Evolutionary conservation across 1,140 invertebrate species (phyloP), one percentile per base, ranked within the genome.

Genomic region (Coboldia fuscipes): DNA sequence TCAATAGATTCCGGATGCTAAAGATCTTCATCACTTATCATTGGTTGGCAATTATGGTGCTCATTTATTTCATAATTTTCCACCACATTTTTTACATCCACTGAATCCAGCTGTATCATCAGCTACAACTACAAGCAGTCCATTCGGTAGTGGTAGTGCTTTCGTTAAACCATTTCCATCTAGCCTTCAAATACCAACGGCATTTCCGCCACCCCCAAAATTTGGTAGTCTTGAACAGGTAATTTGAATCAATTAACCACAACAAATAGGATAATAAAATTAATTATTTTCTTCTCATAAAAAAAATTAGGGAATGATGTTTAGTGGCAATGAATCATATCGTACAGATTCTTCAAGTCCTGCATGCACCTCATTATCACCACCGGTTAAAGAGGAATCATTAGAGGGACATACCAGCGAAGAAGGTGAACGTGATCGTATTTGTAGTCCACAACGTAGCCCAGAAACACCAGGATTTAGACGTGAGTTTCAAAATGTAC

Each of bases 1-100:
- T n/a, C n/a, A n/a, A 9, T 42, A 55, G 51, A 43, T 55, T 46
- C 52, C 50, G 43, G 52, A 55, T 50, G 52, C 50, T 45, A 55
- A 55, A 51, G 52, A 55, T 49, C 44, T 55, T 33, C 52, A 55
- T 45, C 55, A 54, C 41, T 55, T 55, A 48, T 55, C 52, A 42
- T 47, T 55, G 47, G 51, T 55, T 45, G 49, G 51, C 40, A 54
- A 50, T 46, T 55, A 55, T 34, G 45, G 46, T 38, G 43, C 45
- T 20, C 48, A 51, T 39, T 42, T 51, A 38, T 43, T 51, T 40
- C 47, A 50, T 34, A 48, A 42, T 29, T 55, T 55, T 34, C 52
- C 53, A 41, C 52, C 51, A 23, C 52, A 55, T 40, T 46, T 55
- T 39, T 45, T 55, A 39, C 50, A 51, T 38, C 45, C 47, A 10